phyloP scores from a whole-genome alignment of 2,797 vertebrate species.

The Esox lucius region DNA sequence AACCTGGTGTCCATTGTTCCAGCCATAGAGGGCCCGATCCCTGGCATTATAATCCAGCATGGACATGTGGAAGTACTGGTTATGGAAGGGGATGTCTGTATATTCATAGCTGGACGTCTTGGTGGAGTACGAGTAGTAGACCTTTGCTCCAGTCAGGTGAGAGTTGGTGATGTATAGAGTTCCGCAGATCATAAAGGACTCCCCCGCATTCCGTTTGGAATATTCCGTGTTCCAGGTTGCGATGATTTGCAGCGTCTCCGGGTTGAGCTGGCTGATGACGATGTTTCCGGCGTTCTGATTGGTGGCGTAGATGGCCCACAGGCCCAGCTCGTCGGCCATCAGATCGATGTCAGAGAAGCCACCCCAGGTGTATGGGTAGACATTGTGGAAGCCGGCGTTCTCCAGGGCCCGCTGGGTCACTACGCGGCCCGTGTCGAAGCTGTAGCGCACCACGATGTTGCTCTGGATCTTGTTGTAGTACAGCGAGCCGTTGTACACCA shows the following conservation, averaged over 20 bases:
- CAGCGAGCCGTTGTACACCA: conserved; percentile 96
- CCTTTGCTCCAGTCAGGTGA: conserved; percentile 96
- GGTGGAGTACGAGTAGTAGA: conserved; percentile 97
- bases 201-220: conserved; percentile 97
- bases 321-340: conserved; percentile 96
- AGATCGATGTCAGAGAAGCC: conserved; percentile 98
- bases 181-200: conserved; percentile 99
- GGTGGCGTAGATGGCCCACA: conserved; percentile 97
- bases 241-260: conserved; percentile 89
- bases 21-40: conserved; percentile 94
- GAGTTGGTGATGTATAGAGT: conserved; percentile 98
- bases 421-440: conserved; percentile 89
- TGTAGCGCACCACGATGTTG: conserved; percentile 96
- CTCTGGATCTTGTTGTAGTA: conserved; percentile 99
- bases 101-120: conserved; percentile 96
- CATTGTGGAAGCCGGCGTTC: conserved; percentile 95
- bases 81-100: conserved; percentile 97
- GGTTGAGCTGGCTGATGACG: conserved; percentile 92
- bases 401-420: conserved; percentile 91
- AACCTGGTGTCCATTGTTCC: conserved; percentile 99
- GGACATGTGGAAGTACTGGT: conserved; percentile 98
- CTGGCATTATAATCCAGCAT: conserved; percentile 98
- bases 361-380: conserved; percentile 98
- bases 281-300: conserved; percentile 99
- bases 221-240: conserved; percentile 97